Conservation (phyloP, 2,797 vertebrate species). For the Distichodus sexfasciatus region DNA sequence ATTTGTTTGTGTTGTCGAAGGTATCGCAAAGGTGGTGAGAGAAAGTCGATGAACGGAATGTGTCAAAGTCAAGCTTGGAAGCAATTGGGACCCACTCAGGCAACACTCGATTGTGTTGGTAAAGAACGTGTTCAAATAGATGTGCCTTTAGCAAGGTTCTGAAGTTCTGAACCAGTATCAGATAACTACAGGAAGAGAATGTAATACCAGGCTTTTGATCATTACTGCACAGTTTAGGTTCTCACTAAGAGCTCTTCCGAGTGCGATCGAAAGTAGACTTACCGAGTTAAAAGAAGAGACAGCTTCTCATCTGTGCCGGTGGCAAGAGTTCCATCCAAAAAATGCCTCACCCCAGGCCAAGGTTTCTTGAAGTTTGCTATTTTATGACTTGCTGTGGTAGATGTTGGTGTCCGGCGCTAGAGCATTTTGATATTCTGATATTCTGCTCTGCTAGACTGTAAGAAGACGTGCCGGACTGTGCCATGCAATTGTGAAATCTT, state of each 20-base stretch:
- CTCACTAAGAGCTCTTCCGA: neutral
- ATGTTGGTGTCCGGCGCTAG: constrained; percentile 6
- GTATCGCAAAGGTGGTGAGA: constrained; percentile 38
- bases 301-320: constrained; percentile 5
- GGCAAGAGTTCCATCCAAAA: constrained; percentile 1
- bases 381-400: constrained; percentile 10
- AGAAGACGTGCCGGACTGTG: constrained; percentile 16
- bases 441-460: neutral
- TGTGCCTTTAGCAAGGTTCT: neutral
- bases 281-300: neutral
- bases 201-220: constrained; percentile 15
- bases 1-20: constrained; percentile 43
- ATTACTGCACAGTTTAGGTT: constrained; percentile 24
- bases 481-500: constrained; percentile 40
- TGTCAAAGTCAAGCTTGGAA: constrained; percentile 29
- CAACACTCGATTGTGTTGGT: constrained; percentile 13
- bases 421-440: constrained; percentile 17
- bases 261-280: neutral
- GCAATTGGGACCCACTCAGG: constrained; percentile 31
- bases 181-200: neutral
- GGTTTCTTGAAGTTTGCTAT: constrained; percentile 2
- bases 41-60: constrained; percentile 51
- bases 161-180: constrained; percentile 5
- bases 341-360: constrained; percentile 6
- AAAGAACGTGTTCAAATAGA: constrained; percentile 21